phyloP scores from a whole-genome alignment of 2,888 invertebrate species.

The Euproctis similis region DNA sequence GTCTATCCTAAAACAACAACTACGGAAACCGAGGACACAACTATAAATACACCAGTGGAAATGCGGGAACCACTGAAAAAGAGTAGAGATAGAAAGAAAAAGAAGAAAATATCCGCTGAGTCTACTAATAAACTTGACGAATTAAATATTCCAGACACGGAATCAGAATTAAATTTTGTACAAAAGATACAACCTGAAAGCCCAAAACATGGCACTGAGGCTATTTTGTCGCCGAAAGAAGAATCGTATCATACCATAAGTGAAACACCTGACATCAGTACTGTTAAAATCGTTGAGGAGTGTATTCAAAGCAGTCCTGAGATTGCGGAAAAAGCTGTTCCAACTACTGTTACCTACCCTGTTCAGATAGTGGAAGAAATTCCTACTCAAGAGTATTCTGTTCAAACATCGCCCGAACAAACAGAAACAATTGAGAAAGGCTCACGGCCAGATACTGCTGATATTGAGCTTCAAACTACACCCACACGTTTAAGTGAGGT shows the following conservation, averaged over 20 bases:
- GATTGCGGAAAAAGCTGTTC: constrained; percentile 53
- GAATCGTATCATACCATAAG: constrained; percentile 78
- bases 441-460: constrained; percentile 43
- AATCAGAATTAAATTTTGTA: constrained; percentile 19
- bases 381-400: constrained; percentile 71
- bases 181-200: constrained; percentile 46
- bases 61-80: constrained; percentile 40
- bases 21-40: constrained; percentile 54
- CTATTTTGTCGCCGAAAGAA: constrained; percentile 70
- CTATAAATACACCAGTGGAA: constrained; percentile 42
- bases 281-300: constrained; percentile 82
- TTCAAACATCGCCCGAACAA: constrained; percentile 78
- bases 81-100: constrained; percentile 63
- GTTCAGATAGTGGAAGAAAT: constrained; percentile 77
- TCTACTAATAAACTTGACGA: constrained; percentile 23
- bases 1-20: constrained; percentile 54
- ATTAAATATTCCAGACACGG: constrained; percentile 15
- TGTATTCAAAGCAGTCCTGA: constrained; percentile 72
- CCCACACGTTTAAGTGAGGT: constrained; percentile 65
- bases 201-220: constrained; percentile 65
- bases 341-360: constrained; percentile 73
- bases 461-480: constrained; percentile 71
- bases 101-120: constrained; percentile 60
- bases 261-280: constrained; percentile 73
- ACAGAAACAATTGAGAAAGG: constrained; percentile 44